Percentiles rank a stretch among this genome's conserved stretches.
Evolutionary conservation across 2,888 invertebrate species (phyloP).

Genomic region (Caprella mutica): DNA sequence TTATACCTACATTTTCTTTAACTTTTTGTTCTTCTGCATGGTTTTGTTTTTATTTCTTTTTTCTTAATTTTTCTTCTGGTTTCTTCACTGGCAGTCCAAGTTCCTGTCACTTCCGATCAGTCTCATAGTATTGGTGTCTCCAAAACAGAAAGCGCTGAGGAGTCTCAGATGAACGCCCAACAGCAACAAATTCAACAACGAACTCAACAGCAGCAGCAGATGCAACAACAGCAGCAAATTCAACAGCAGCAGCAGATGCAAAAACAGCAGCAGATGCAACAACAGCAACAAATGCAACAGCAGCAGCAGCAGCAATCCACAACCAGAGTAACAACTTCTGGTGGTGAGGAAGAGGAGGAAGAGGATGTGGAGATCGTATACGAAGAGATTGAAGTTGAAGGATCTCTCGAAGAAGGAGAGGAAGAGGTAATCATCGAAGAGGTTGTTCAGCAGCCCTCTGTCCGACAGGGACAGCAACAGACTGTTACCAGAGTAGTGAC

Average conservation of each 20-base stretch:
- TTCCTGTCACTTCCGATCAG: constrained; percentile 1
- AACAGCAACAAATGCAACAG: not conserved
- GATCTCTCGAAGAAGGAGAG: not conserved
- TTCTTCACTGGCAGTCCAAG: constrained; percentile 9
- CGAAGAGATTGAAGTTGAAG: constrained; percentile 7
- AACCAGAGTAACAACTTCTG: too few species aligned
- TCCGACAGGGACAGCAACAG: too few species aligned
- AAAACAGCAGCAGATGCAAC: constrained; percentile 4
- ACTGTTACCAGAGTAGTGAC: not conserved
- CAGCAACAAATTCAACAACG: not conserved
- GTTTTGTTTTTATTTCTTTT: not conserved
- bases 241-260: not conserved
- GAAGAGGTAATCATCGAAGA: constrained; percentile 10
- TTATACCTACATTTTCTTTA: not conserved
- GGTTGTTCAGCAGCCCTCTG: not conserved
- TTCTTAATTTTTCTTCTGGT: not conserved
- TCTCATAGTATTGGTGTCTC: constrained; percentile 2
- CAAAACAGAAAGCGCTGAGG: constrained; percentile 1
- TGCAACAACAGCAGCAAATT: not conserved
- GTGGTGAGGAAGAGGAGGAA: not conserved
- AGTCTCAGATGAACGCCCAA: constrained; percentile 2
- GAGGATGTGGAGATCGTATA: constrained; percentile 9
- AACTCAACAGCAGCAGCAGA: not conserved
- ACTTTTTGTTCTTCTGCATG: not conserved
- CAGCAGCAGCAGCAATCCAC: not conserved